A percentile compares a stretch with the other conserved stretches of the same genome.
phyloP scores from a whole-genome alignment of 2,797 vertebrate genomes.

The Odontamblyopus lacepedii region DNA sequence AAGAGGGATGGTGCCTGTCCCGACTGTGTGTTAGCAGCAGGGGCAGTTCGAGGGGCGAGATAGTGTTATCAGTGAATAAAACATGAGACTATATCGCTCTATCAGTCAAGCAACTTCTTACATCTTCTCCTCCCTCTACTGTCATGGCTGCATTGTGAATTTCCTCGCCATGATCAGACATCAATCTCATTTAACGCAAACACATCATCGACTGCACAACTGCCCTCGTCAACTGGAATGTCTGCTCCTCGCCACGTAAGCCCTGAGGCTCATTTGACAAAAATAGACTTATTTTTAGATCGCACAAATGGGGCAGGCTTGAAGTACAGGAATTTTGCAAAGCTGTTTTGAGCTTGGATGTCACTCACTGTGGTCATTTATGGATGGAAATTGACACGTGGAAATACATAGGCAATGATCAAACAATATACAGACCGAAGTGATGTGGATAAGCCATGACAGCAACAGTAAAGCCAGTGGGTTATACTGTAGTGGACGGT shows the following conservation, averaged over 20 bases:
- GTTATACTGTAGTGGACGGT: neutral
- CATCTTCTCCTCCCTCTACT: slow-evolving; percentile 54
- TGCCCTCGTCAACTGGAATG: slow-evolving; percentile 55
- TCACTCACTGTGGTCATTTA: slow-evolving; percentile 12
- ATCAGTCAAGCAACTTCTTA: slow-evolving; percentile 70
- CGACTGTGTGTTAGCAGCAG: slow-evolving; percentile 68
- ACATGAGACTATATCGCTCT: slow-evolving; percentile 75
- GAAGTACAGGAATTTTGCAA: slow-evolving; percentile 6
- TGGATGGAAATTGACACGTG: slow-evolving; percentile 1
- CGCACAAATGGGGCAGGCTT: slow-evolving; percentile 6
- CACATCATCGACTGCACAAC: slow-evolving; percentile 68
- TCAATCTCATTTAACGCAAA: slow-evolving; percentile 76
- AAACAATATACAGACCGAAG: neutral
- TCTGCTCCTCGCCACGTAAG: slow-evolving; percentile 45
- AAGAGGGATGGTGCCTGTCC: slow-evolving; percentile 75
- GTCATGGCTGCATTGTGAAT: slow-evolving; percentile 63
- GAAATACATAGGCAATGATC: slow-evolving; percentile 4
- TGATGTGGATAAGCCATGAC: neutral
- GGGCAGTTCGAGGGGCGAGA: slow-evolving; percentile 69
- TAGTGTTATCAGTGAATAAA: slow-evolving; percentile 76
- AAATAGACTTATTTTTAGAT: slow-evolving; percentile 14
- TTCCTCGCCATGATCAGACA: slow-evolving; percentile 55
- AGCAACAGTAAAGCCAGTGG: neutral
- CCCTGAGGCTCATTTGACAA: slow-evolving; percentile 14
- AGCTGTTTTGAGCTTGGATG: slow-evolving; percentile 5